phyloP scores from a whole-genome alignment of 2,888 invertebrate genomes.

The Alentia gelatinosa region DNA sequence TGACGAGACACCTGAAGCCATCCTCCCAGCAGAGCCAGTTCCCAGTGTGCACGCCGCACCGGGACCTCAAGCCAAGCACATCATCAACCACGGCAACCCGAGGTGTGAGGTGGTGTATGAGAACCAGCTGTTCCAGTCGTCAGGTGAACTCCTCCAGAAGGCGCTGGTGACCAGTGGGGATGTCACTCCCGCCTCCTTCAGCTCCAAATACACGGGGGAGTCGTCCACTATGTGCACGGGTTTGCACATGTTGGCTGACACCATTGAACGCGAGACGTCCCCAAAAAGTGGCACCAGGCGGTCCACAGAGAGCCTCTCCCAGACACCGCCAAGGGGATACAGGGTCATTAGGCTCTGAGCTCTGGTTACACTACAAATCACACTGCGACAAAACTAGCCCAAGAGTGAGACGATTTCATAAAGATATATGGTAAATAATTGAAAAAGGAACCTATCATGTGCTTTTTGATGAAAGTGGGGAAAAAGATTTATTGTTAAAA shows the following conservation, averaged over 20 bases:
- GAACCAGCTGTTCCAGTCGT: not conserved
- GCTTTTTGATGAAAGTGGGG: too few relatives aligned
- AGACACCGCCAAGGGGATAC: too few relatives aligned
- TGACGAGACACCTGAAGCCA: not conserved
- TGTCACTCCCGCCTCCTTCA: not conserved
- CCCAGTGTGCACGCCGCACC: not conserved
- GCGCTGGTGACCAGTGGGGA: not conserved
- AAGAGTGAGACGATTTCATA: too few relatives aligned
- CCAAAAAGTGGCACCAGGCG: too few relatives aligned
- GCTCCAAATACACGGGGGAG: not conserved
- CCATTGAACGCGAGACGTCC: not conserved
- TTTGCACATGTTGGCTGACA: conserved; percentile 28
- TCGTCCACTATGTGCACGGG: not conserved
- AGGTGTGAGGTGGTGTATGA: not conserved
- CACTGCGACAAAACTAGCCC: too few relatives aligned
- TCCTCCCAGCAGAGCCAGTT: not conserved
- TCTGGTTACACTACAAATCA: too few relatives aligned
- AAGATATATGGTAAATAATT: too few relatives aligned
- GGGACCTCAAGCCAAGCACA: not conserved
- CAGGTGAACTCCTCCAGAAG: not conserved
- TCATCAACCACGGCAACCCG: not conserved
- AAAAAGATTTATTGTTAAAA: too few relatives aligned
- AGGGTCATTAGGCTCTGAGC: too few relatives aligned
- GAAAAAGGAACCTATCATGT: too few relatives aligned
- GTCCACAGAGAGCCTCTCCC: too few relatives aligned